Base-by-base conservation (phyloP, 2,113 vertebrate species). In the Corythaeola cristata region DNA sequence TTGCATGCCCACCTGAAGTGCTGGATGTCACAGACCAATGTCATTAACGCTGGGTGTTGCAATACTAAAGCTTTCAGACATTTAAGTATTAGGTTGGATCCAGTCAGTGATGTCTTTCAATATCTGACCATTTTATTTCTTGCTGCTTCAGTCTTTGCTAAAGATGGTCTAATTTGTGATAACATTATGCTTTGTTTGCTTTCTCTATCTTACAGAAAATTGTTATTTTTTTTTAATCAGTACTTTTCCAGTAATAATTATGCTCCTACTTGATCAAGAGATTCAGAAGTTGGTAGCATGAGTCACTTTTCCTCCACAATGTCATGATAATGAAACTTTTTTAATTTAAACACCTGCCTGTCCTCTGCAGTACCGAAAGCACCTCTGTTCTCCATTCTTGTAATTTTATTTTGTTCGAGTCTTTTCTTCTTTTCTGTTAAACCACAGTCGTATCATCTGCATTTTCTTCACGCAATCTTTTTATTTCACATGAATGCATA, bases 51-150 rank as follows among this genome's bases (percentile, higher is more conserved):
- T 76, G 60, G 23, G 2, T 56, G 23, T 58, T 86, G 64, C 24
- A 74, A 26, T 56, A 35, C 35, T 68, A 27, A 91, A 68, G 32
- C 20, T 75, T 95, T 77, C 71, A 85, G 35, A 15, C 66, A 60
- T 60, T 76, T 91, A 60, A 72, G 13, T 8, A 5, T 74, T 82
- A 89, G 33, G 75, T 20, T 72, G 26, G 53, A 72, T 39, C 37
- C 45, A 71, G 37, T 30, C 56, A 30, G 27, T 83, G 75, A 90
- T 78, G 59, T 71, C 71, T 97, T 96, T 93, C 41, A 52, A 9
- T 56, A 30, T 75, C 27, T 37, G 82, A 86, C 30, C 24, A 84
- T 93, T 96, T 93, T 77, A 49, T 85, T 95, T 96, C 32, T 88
- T 89, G 52, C 68, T 87, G 50, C 58, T 90, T 96, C 28, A 49